Conservation (phyloP, 2,888 invertebrate genomes). For the Lumbricus terrestris region DNA sequence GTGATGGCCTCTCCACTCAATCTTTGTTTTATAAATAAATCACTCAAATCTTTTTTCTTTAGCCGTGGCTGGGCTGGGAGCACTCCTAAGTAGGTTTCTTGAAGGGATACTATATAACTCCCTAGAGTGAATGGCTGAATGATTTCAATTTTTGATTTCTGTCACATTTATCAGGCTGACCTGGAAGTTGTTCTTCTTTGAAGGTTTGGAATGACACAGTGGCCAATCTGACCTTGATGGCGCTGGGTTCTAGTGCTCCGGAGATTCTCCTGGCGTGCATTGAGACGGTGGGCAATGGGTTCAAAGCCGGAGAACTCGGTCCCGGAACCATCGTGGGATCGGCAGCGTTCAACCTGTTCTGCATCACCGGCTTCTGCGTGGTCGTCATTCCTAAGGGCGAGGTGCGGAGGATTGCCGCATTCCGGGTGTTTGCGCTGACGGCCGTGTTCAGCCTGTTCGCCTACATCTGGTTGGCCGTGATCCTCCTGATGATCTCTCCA, state of each 20-base stretch:
- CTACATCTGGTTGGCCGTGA: constrained; percentile 96
- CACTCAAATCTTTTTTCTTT: too few species aligned
- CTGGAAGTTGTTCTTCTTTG: background rate
- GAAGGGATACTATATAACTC: too few species aligned
- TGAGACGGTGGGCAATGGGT: constrained; percentile 83
- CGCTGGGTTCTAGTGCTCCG: constrained; percentile 95
- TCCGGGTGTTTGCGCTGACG: constrained; percentile 87
- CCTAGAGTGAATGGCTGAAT: too few species aligned
- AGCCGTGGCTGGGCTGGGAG: too few species aligned
- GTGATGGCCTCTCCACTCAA: too few species aligned
- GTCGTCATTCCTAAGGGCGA: constrained; percentile 88
- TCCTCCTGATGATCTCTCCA: constrained; percentile 81
- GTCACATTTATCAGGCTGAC: background rate
- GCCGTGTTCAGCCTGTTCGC: constrained; percentile 97
- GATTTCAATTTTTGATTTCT: background rate
- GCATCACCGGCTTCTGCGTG: constrained; percentile 93
- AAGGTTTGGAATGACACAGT: constrained; percentile 94
- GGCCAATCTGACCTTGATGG: constrained; percentile 97
- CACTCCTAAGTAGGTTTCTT: too few species aligned
- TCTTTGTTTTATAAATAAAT: too few species aligned
- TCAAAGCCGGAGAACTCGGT: constrained; percentile 92
- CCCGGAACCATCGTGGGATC: constrained; percentile 98
- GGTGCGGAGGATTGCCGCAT: constrained; percentile 80
- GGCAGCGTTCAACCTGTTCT: constrained; percentile 96
- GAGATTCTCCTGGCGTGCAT: constrained; percentile 96